Evolutionary conservation across 2,797 vertebrate species (phyloP), one percentile per base, ranked within the genome.

Genomic region (Semotilus atromaculatus): DNA sequence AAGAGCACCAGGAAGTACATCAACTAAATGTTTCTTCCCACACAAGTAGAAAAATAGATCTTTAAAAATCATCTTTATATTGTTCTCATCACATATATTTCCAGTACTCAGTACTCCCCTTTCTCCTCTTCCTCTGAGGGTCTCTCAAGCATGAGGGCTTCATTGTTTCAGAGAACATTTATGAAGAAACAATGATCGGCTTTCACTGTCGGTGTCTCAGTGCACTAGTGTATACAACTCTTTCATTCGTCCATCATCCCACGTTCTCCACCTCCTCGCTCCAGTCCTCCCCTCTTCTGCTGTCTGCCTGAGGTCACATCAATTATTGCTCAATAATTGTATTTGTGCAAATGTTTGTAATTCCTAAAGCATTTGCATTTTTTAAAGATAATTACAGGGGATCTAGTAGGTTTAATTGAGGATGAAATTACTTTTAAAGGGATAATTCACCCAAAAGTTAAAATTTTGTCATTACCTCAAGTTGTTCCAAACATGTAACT

Each of bases 131-230:
- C 48, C 71, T 67, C 34, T 55, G 73, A 81, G 70, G 18, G 48
- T 40, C 67, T 81, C 79, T 81, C 36, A 45, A 60, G 58, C 60
- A 77, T 74, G 79, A 87, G 73, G 82, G 74, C 45, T 71, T 80
- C 76, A 83, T 72, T 86, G 80, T 86, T 85, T 83, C 66, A 18
- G 48, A 31, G 58, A 76, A 68, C 34, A 48, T 87, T 89, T 86
- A 86, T 83, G 68, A 55, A 64, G 45, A 79, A 84, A 92, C 90
- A 91, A 92, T 86, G 82, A 62, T 40, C 7, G 38, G 81, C 80
- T 89, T 88, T 87, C 75, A 90, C 73, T 74, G 67, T 36, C 71
- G 72, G 55, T 73, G 83, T 87, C 84, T 86, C 48, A 26, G 51
- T 76, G 64, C 64, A 48, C 58, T 82, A 67, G 71, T 26, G 79